These are phyloP conservation scores for Oncorhynchus kisutch DNA, from an alignment of 2,113 vertebrate species.

Conservation along the genomic window DNA sequence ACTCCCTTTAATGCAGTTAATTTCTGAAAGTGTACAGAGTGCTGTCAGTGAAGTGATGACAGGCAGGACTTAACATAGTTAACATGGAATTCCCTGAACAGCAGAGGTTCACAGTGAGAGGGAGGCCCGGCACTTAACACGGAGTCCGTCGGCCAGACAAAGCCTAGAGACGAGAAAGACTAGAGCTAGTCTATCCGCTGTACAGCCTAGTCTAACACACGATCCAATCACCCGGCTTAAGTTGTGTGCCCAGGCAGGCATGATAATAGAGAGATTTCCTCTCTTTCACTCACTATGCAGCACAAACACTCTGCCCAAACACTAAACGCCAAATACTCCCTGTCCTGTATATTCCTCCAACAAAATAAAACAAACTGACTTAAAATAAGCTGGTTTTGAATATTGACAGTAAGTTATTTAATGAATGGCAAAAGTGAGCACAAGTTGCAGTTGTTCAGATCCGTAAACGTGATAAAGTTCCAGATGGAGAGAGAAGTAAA, in stretches of 20 bases:
- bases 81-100: conserved; percentile 22
- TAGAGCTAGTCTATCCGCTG: no score
- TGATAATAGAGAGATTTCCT: conserved; percentile 45
- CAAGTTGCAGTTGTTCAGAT: not conserved
- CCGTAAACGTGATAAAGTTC: not conserved
- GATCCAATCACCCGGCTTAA: not conserved
- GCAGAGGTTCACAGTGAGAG: not conserved
- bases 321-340: no score
- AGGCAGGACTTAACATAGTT: conserved; percentile 16
- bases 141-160: not conserved
- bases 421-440: not conserved
- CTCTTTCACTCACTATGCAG: conserved; percentile 17
- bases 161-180: not conserved
- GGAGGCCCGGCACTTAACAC: no score
- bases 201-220: no score
- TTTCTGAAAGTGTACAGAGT: conserved; percentile 16
- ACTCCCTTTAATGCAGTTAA: conserved; percentile 21
- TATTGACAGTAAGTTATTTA: not conserved
- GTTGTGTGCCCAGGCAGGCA: not conserved
- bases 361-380: not conserved
- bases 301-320: conserved; percentile 24
- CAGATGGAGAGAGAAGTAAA: not conserved
- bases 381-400: not conserved
- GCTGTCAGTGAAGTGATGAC: conserved; percentile 16
- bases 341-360: not conserved